Percentiles rank a stretch among this genome's conserved stretches.
Evolutionary conservation across 2,888 invertebrate species (phyloP).

Genomic region (Monopis laevigella): DNA sequence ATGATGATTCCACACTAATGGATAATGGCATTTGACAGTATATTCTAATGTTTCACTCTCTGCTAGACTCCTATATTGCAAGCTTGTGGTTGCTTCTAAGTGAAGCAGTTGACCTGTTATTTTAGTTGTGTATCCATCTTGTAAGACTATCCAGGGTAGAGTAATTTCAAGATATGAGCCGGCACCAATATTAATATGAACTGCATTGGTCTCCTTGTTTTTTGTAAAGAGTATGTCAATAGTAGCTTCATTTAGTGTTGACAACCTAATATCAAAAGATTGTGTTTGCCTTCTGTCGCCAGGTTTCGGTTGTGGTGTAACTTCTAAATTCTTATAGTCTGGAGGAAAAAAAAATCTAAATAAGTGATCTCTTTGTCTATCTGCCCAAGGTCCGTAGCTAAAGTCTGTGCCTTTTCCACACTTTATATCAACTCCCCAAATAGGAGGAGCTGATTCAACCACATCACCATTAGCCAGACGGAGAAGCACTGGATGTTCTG

Average conservation of each 20-base stretch:
- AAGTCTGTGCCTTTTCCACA: conserved; percentile 96
- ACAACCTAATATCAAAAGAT: conserved; percentile 91
- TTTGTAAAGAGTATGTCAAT: conserved; percentile 97
- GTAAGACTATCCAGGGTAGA: conserved; percentile 90
- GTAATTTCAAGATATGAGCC: conserved; percentile 98
- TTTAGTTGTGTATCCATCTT: conserved; percentile 89
- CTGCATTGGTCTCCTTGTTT: conserved; percentile 93
- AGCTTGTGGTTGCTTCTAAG: conserved; percentile 94
- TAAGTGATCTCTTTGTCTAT: conserved; percentile 93
- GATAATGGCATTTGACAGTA: conserved; percentile 88
- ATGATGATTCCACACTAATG: conserved; percentile 94
- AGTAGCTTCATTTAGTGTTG: conserved; percentile 91
- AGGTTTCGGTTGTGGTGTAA: conserved; percentile 83
- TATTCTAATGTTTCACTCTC: conserved; percentile 96
- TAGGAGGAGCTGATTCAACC: conserved; percentile 91
- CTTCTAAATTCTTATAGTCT: conserved; percentile 81
- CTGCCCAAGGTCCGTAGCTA: conserved; percentile 99
- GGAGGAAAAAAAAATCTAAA: conserved; percentile 97
- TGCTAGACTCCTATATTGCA: conserved; percentile 91
- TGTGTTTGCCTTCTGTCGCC: conserved; percentile 90
- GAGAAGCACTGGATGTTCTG: conserved; percentile 89
- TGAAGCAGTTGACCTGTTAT: conserved; percentile 94
- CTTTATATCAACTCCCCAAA: conserved; percentile 95
- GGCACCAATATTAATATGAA: conserved; percentile 94
- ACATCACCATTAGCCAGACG: conserved; percentile 93